Evolutionary conservation across 2,888 invertebrate genomes (phyloP).

Genomic region (Branchellion lobata): DNA sequence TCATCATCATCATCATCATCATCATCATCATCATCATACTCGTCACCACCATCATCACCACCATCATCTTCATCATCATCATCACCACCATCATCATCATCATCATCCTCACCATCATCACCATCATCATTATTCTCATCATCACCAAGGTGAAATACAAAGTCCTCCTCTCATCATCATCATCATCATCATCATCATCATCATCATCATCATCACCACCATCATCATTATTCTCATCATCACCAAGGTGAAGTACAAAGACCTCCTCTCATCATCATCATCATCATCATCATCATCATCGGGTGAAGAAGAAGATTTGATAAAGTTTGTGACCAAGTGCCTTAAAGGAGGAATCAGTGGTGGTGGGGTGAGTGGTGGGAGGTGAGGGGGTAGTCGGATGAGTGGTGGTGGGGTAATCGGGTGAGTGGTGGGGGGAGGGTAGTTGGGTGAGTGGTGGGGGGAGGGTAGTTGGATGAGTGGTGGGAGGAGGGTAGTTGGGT

Average conservation of each 20-base stretch:
- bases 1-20: background rate
- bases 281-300: constrained; percentile 55
- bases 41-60: constrained; percentile 13
- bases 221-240: constrained; percentile 1
- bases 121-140: constrained; percentile 32
- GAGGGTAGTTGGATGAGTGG: too few relatives aligned
- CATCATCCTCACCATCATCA: constrained; percentile 31
- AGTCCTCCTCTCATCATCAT: constrained; percentile 23
- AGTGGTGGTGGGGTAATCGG: too few relatives aligned
- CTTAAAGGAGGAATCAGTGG: constrained; percentile 49
- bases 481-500: too few relatives aligned
- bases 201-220: constrained; percentile 17
- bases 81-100: constrained; percentile 32
- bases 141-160: background rate
- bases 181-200: constrained; percentile 44
- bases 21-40: constrained; percentile 10
- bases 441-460: too few relatives aligned
- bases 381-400: too few relatives aligned
- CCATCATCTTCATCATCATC: background rate
- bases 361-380: too few relatives aligned
- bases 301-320: constrained; percentile 78
- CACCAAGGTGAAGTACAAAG: constrained; percentile 71
- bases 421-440: too few relatives aligned
- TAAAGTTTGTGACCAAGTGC: constrained; percentile 55
- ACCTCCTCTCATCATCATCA: constrained; percentile 66